Percentiles rank a stretch among this genome's conserved stretches.
Evolutionary conservation across 1,140 invertebrate species (phyloP).

Genomic region (Drosophila ohnishii): DNA sequence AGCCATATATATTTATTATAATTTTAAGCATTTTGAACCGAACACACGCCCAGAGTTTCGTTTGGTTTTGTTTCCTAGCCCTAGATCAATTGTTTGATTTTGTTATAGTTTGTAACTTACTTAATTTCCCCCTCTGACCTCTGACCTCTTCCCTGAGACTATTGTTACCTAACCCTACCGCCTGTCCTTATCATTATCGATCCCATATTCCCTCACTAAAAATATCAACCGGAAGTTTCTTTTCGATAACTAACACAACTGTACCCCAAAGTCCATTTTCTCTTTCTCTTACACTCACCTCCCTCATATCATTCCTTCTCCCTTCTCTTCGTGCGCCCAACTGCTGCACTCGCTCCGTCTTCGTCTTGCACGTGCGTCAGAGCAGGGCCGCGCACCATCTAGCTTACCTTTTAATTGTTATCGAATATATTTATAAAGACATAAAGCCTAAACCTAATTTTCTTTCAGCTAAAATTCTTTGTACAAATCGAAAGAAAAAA

Average conservation of each 20-base stretch:
- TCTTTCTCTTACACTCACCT: not conserved
- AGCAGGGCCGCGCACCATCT: constrained; percentile 1
- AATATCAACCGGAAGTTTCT: not conserved
- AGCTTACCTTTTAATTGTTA: constrained; percentile 50
- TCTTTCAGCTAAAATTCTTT: constrained; percentile 72
- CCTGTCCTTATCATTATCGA: not conserved
- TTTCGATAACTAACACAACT: constrained; percentile 20
- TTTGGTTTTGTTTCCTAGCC: constrained; percentile 30
- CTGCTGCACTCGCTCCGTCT: constrained; percentile 24
- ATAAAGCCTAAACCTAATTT: constrained; percentile 49
- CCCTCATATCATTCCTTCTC: constrained; percentile 26
- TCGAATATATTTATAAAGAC: constrained; percentile 24
- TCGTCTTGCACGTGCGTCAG: constrained; percentile 14
- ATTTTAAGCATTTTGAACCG: constrained; percentile 47
- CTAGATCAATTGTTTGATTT: constrained; percentile 55
- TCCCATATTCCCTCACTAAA: not conserved
- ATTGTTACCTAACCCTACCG: constrained; percentile 17
- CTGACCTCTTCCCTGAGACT: not conserved
- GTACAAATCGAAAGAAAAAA: constrained; percentile 69
- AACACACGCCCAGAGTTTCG: constrained; percentile 22
- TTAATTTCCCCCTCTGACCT: not conserved
- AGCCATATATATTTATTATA: constrained; percentile 48
- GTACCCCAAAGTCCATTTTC: not conserved
- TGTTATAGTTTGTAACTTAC: constrained; percentile 63
- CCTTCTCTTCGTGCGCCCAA: constrained; percentile 18